A percentile compares a stretch with the other conserved stretches of the same genome.
These are phyloP conservation scores for Eremobia ochroleuca DNA, from an alignment of 2,888 invertebrate species.

Conservation along the genomic window DNA sequence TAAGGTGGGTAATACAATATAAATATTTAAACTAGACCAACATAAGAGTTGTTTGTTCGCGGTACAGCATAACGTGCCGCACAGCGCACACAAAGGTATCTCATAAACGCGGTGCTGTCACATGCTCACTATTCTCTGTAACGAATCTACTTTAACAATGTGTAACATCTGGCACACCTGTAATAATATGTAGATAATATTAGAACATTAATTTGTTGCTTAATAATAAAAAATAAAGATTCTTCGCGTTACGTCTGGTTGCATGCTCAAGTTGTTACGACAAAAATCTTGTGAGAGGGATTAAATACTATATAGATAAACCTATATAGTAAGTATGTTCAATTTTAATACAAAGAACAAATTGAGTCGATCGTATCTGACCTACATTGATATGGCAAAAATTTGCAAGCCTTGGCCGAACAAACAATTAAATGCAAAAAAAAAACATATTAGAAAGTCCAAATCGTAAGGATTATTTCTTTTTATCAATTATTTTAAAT, in stretches of 20 bases:
- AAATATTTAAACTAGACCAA: constrained; percentile 9
- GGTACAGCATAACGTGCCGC: constrained; percentile 21
- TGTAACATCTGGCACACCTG: not conserved
- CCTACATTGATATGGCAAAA: not conserved
- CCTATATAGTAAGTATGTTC: not conserved
- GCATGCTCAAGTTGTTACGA: not conserved
- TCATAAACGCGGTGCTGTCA: constrained; percentile 5
- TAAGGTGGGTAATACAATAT: not conserved
- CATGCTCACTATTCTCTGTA: constrained; percentile 9
- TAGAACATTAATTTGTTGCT: not conserved
- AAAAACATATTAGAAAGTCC: not conserved
- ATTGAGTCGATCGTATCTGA: not conserved
- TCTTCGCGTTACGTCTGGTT: not conserved
- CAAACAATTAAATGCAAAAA: not conserved
- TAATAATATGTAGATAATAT: no score
- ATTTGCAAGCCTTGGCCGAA: not conserved
- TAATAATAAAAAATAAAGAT: not conserved
- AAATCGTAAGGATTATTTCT: constrained; percentile 17
- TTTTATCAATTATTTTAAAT: constrained; percentile 27
- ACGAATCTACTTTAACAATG: constrained; percentile 8
- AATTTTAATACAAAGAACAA: not conserved
- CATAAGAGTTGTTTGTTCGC: constrained; percentile 1
- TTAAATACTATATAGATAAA: not conserved
- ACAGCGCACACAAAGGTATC: not conserved
- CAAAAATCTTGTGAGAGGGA: no score